Evolutionary conservation across 2,888 invertebrate species (phyloP).

Genomic region (Drosophila neotestacea): DNA sequence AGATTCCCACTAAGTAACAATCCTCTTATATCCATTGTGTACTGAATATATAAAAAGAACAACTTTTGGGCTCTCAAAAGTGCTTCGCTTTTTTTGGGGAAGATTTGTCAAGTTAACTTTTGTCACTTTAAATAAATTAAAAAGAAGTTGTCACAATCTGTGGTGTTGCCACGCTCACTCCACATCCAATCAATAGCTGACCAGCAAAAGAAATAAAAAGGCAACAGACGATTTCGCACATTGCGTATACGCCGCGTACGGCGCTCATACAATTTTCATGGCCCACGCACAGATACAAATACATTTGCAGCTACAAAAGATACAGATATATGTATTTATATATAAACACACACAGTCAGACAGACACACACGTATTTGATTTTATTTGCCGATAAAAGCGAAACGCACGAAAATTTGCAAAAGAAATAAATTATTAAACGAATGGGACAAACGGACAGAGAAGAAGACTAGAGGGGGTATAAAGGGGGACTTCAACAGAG

Average conservation of each 20-base stretch:
- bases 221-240: conserved; percentile 7
- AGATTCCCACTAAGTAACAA: too few species aligned
- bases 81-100: neutral
- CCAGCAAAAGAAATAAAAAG: conserved; percentile 29
- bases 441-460: conserved; percentile 13
- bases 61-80: neutral
- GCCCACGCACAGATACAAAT: conserved; percentile 23
- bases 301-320: conserved; percentile 11
- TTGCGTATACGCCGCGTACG: conserved; percentile 45
- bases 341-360: conserved; percentile 5
- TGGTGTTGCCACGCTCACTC: conserved; percentile 12
- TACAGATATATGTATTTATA: conserved; percentile 25
- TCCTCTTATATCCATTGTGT: too few species aligned
- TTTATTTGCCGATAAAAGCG: conserved; percentile 72
- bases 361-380: conserved; percentile 58
- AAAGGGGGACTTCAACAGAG: conserved; percentile 9
- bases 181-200: conserved; percentile 55
- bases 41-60: neutral
- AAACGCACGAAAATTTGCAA: conserved; percentile 59
- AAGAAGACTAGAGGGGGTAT: neutral
- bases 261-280: conserved; percentile 48
- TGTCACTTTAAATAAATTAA: conserved; percentile 38
- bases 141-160: conserved; percentile 18
- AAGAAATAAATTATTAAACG: conserved; percentile 74
- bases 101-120: conserved; percentile 27